Evolutionary conservation across 2,797 vertebrate genomes (phyloP).

Genomic region (Trachurus trachurus): DNA sequence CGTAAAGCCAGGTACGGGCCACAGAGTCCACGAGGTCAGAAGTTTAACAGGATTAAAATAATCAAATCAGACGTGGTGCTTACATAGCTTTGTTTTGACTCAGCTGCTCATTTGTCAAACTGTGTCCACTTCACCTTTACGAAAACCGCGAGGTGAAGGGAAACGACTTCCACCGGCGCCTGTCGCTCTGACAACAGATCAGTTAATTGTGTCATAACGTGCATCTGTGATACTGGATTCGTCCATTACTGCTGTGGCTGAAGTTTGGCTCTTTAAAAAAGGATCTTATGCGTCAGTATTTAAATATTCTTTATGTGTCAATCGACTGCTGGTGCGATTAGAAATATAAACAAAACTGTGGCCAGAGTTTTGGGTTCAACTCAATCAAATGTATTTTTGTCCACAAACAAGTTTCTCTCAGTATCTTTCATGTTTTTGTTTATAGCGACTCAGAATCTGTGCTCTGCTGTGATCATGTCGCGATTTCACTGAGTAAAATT

Average conservation of each 20-base stretch:
- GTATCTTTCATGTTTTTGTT: no score
- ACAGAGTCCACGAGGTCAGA: constrained; percentile 25
- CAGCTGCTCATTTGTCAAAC: constrained; percentile 15
- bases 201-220: background rate
- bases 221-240: background rate
- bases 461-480: no score
- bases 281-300: no score
- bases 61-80: constrained; percentile 24
- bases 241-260: background rate
- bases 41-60: constrained; percentile 40
- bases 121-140: background rate
- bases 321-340: background rate
- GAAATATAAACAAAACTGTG: background rate
- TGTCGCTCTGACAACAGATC: constrained; percentile 21
- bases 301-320: background rate
- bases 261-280: no score
- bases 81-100: constrained; percentile 27
- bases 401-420: background rate
- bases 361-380: background rate
- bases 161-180: background rate
- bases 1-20: constrained; percentile 8
- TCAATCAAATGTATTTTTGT: background rate
- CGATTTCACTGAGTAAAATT: no score
- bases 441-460: no score
- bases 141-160: background rate